Evolutionary conservation across 2,888 invertebrate genomes (phyloP).

Genomic region (Prenolepis imparis): DNA sequence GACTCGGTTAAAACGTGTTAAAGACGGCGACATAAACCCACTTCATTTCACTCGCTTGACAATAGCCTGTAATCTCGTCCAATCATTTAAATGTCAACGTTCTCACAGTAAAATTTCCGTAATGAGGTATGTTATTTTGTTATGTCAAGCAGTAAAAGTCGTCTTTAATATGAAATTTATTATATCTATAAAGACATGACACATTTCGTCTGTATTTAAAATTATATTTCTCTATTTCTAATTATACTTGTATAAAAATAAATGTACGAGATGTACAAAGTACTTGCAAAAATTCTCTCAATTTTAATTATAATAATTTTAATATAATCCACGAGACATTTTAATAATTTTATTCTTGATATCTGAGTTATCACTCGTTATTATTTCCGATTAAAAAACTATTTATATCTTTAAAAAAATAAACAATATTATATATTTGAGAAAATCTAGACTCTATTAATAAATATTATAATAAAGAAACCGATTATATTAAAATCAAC

Average conservation of each 20-base stretch:
- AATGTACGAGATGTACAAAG: not conserved
- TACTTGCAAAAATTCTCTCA: not conserved
- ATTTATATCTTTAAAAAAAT: not conserved
- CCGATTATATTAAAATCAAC: not conserved
- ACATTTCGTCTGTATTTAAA: not conserved
- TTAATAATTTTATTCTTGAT: not conserved
- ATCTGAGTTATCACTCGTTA: not conserved
- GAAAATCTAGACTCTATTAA: not conserved
- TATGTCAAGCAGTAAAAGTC: not conserved
- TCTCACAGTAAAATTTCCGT: constrained; percentile 8
- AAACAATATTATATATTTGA: not conserved
- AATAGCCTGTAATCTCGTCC: constrained; percentile 20
- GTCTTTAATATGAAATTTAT: constrained; percentile 15
- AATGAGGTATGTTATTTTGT: constrained; percentile 6
- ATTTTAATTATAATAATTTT: not conserved
- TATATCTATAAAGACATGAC: constrained; percentile 13
- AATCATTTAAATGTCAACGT: constrained; percentile 40
- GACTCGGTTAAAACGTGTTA: not conserved
- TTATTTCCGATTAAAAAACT: not conserved
- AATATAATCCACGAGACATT: not conserved
- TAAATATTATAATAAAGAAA: not conserved
- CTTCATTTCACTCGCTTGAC: constrained; percentile 18
- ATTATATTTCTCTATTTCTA: not conserved
- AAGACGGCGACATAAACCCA: constrained; percentile 23
- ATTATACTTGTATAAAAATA: too few species aligned